Percentiles rank a stretch among this genome's conserved stretches.
Conservation (phyloP, 2,797 vertebrate species). For the Rachycentron canadum region DNA sequence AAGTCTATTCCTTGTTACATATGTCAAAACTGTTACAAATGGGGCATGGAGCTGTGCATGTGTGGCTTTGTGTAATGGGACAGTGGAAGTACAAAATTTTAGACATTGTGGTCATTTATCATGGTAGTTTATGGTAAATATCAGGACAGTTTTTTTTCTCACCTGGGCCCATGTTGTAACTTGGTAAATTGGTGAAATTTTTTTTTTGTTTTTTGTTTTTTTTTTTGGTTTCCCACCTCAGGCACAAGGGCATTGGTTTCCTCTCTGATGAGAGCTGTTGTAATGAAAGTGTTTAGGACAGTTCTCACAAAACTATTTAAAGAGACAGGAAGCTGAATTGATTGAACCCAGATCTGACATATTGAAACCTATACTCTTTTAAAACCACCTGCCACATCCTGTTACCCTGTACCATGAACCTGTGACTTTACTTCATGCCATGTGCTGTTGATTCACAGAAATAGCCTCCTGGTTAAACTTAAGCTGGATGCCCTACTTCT, state of each 20-base stretch:
- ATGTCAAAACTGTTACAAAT: not conserved
- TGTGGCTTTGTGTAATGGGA: not conserved
- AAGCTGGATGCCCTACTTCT: slow-evolving; percentile 60
- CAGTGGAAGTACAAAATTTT: not conserved
- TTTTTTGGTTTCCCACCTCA: not conserved
- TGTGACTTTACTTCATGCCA: slow-evolving; percentile 16
- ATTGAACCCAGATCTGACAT: slow-evolving; percentile 6
- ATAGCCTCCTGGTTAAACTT: slow-evolving; percentile 42
- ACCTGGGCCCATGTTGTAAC: not conserved
- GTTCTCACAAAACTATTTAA: slow-evolving; percentile 7
- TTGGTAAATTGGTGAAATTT: not conserved
- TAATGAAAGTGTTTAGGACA: not conserved
- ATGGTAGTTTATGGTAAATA: not conserved
- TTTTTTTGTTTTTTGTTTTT: too few species aligned
- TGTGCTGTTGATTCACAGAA: slow-evolving; percentile 36
- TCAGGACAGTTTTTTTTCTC: not conserved
- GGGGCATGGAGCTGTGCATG: not conserved
- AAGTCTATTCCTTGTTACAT: not conserved
- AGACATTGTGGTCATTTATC: not conserved
- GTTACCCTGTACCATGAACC: slow-evolving; percentile 26
- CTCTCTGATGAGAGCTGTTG: slow-evolving; percentile 2
- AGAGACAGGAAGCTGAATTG: not conserved
- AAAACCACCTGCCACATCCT: slow-evolving; percentile 12
- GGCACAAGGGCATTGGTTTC: not conserved
- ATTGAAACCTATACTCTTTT: slow-evolving; percentile 3